A percentile compares a stretch with the other conserved stretches of the same genome.
Evolutionary conservation across 2,888 invertebrate species (phyloP).

Genomic region (Andrena marginata): DNA sequence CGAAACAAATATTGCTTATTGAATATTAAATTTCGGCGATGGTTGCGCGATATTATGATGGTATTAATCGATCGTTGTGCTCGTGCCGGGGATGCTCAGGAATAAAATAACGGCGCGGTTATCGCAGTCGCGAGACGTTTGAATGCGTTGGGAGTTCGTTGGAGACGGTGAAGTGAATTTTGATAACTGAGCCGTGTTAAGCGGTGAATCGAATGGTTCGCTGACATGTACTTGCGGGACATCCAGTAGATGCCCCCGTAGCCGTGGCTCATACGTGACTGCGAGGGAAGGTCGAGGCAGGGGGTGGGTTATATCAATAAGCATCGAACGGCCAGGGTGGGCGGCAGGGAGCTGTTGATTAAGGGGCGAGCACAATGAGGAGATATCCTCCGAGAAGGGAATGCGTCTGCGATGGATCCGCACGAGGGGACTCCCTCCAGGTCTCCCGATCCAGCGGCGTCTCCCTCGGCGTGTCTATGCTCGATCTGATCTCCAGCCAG

Average conservation of each 20-base stretch:
- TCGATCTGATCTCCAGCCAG: slow-evolving; percentile 64
- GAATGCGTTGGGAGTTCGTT: background rate
- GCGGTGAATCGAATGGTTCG: no score
- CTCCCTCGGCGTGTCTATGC: slow-evolving; percentile 49
- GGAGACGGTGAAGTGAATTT: background rate
- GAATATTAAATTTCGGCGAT: slow-evolving; percentile 53
- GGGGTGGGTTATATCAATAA: slow-evolving; percentile 79
- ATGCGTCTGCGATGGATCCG: slow-evolving; percentile 72
- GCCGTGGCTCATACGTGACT: slow-evolving; percentile 20
- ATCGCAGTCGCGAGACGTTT: background rate
- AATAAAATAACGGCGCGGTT: background rate
- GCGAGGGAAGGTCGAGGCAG: slow-evolving; percentile 23
- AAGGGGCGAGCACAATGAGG: slow-evolving; percentile 77
- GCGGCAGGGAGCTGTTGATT: slow-evolving; percentile 79
- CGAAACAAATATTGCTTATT: slow-evolving; percentile 61
- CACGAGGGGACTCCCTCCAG: slow-evolving; percentile 62
- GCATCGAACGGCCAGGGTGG: slow-evolving; percentile 77
- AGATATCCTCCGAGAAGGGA: slow-evolving; percentile 75
- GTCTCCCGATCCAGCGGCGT: slow-evolving; percentile 21
- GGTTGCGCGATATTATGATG: background rate
- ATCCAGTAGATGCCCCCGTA: slow-evolving; percentile 15
- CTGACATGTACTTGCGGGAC: background rate
- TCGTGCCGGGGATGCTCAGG: background rate
- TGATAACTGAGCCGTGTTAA: no score
- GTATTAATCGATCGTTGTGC: background rate